A percentile compares a stretch with the other conserved stretches of the same genome.
phyloP scores from a whole-genome alignment of 2,113 vertebrate genomes.

The Rhinolophus ferrumequinum region DNA sequence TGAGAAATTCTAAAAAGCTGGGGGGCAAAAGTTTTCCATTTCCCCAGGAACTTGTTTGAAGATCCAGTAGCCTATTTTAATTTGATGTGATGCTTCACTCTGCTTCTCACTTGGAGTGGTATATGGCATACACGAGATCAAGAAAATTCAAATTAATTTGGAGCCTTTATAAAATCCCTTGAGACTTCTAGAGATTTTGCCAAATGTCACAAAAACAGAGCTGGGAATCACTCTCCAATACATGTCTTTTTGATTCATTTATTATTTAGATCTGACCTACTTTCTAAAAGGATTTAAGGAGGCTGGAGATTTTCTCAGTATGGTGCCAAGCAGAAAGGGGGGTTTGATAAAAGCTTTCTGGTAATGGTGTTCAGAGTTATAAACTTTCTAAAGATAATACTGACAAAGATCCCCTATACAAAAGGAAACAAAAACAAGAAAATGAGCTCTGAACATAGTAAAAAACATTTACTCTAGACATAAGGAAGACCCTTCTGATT shows the following conservation, averaged over 20 bases:
- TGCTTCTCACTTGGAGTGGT: not conserved
- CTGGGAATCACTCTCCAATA: not conserved
- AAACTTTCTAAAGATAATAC: slow-evolving; percentile 23
- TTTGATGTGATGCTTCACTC: not conserved
- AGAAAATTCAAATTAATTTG: slow-evolving; percentile 34
- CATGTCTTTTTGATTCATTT: slow-evolving; percentile 43
- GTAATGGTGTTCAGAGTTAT: not conserved
- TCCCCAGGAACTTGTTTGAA: not conserved
- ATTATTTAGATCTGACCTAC: slow-evolving; percentile 59
- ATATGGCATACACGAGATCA: not conserved
- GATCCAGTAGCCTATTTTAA: not conserved
- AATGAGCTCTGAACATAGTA: not conserved
- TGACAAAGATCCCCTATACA: not conserved
- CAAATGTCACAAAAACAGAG: slow-evolving; percentile 46
- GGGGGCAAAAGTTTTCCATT: not conserved
- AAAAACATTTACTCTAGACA: not conserved
- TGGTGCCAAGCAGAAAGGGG: slow-evolving; percentile 18
- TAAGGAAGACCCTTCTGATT: slow-evolving; percentile 1
- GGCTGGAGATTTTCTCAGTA: slow-evolving; percentile 48
- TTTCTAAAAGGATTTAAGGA: slow-evolving; percentile 44
- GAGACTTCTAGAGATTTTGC: not conserved
- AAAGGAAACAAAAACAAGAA: slow-evolving; percentile 35
- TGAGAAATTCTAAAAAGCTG: slow-evolving; percentile 28
- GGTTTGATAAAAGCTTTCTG: slow-evolving; percentile 21
- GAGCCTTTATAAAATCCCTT: not conserved